phyloP scores from a whole-genome alignment of 2,888 invertebrate genomes.

The Drosophila niveifrons region DNA sequence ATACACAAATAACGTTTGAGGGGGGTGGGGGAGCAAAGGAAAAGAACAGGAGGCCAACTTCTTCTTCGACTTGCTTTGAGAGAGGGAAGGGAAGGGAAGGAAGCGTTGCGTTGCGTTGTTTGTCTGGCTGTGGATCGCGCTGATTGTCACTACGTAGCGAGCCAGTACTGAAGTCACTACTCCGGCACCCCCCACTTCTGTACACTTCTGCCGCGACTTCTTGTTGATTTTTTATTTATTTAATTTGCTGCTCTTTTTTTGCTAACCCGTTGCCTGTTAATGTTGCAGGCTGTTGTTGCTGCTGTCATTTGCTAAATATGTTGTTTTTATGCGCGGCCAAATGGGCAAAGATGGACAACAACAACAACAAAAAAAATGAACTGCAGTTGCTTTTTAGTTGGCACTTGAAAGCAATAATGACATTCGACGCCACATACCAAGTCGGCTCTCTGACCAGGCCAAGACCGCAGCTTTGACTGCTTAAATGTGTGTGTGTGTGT shows the following conservation, averaged over 20 bases:
- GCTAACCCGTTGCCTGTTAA: slow-evolving; percentile 52
- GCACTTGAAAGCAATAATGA: slow-evolving; percentile 84
- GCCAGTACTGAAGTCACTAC: neutral
- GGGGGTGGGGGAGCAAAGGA: neutral
- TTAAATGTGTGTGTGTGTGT: slow-evolving; percentile 25
- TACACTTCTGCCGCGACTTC: slow-evolving; percentile 10
- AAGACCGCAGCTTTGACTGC: slow-evolving; percentile 21
- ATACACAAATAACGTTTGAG: slow-evolving; percentile 84
- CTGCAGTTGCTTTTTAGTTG: slow-evolving; percentile 83
- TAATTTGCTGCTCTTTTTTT: slow-evolving; percentile 76
- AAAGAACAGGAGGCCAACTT: slow-evolving; percentile 24
- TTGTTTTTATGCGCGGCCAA: slow-evolving; percentile 81
- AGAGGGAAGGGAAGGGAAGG: too few relatives aligned
- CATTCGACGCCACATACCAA: slow-evolving; percentile 85
- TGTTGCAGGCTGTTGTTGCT: slow-evolving; percentile 65
- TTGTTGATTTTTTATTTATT: slow-evolving; percentile 81
- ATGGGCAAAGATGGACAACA: slow-evolving; percentile 70
- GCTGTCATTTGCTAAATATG: slow-evolving; percentile 84
- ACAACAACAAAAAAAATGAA: slow-evolving; percentile 80
- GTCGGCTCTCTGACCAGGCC: slow-evolving; percentile 57
- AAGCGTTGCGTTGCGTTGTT: slow-evolving; percentile 14
- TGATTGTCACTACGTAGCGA: slow-evolving; percentile 59
- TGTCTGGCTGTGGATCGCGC: slow-evolving; percentile 44
- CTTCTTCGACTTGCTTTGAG: slow-evolving; percentile 12
- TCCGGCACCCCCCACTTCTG: slow-evolving; percentile 20